Percentiles rank a stretch among this genome's conserved stretches.
phyloP scores from a whole-genome alignment of 2,113 vertebrate genomes.

The Saguinus midas region DNA sequence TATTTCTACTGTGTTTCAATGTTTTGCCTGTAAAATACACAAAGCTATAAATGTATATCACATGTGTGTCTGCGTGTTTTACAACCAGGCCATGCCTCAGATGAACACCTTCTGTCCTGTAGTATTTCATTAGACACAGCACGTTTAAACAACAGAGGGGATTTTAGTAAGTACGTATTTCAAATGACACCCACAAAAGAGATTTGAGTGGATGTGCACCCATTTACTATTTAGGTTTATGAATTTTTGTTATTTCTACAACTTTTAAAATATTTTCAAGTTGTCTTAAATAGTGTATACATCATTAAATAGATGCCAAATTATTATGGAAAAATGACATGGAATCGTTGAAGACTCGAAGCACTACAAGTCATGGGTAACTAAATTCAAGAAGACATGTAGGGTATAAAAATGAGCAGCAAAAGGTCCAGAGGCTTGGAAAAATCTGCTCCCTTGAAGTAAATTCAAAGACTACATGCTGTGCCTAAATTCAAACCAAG shows the following conservation, averaged over 20 bases:
- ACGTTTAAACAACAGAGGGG: constrained; percentile 65
- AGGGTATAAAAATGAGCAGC: background rate
- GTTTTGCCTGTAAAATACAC: constrained; percentile 70
- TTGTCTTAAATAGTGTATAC: background rate
- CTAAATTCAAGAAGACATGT: background rate
- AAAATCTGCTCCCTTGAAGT: background rate
- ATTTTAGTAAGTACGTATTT: constrained; percentile 66
- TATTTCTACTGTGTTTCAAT: constrained; percentile 68
- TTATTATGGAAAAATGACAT: background rate
- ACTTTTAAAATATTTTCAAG: constrained; percentile 45
- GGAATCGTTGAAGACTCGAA: background rate
- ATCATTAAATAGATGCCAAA: constrained; percentile 29
- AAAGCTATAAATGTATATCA: constrained; percentile 67
- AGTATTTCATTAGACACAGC: constrained; percentile 70
- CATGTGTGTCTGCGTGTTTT: constrained; percentile 64
- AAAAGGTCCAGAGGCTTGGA: background rate
- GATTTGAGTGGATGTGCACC: background rate
- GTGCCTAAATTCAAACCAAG: background rate
- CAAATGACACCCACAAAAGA: constrained; percentile 45
- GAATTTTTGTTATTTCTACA: constrained; percentile 28
- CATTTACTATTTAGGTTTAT: constrained; percentile 43
- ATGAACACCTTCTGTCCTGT: constrained; percentile 60
- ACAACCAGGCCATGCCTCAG: constrained; percentile 49
- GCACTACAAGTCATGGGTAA: background rate
- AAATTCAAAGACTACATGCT: background rate